Evolutionary conservation across 2,888 invertebrate species (phyloP).

Genomic region (Dynastes tityus): DNA sequence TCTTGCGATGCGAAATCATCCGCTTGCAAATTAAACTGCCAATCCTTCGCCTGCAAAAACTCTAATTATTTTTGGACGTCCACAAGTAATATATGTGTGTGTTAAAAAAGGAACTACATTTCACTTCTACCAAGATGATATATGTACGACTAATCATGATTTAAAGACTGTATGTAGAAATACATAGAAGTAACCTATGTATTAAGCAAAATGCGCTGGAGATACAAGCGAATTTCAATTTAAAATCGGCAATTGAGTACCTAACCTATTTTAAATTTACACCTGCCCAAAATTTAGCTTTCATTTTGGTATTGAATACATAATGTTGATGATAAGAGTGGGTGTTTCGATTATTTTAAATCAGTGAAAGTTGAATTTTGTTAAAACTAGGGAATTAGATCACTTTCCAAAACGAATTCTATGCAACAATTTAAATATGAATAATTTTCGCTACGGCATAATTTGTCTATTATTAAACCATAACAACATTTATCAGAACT

Average conservation of each 20-base stretch:
- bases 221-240: too few species aligned
- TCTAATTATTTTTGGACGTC: neutral
- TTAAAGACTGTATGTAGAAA: neutral
- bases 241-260: neutral
- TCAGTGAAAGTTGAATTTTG: conserved; percentile 41
- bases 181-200: too few species aligned
- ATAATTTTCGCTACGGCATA: conserved; percentile 15
- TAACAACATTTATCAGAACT: neutral
- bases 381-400: conserved; percentile 32
- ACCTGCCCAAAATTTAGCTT: neutral
- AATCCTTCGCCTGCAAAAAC: neutral
- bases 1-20: conserved; percentile 17
- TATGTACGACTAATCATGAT: neutral
- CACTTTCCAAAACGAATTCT: conserved; percentile 42
- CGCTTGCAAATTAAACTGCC: neutral
- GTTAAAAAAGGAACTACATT: too few species aligned
- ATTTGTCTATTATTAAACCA: neutral
- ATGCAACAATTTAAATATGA: conserved; percentile 17
- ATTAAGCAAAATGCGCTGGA: too few species aligned
- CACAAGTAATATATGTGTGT: neutral
- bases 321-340: conserved; percentile 12
- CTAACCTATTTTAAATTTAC: neutral
- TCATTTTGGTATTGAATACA: conserved; percentile 1
- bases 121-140: too few species aligned
- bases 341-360: conserved; percentile 28